Evolutionary conservation across 2,888 invertebrate species (phyloP).

Genomic region (Pecten maximus): DNA sequence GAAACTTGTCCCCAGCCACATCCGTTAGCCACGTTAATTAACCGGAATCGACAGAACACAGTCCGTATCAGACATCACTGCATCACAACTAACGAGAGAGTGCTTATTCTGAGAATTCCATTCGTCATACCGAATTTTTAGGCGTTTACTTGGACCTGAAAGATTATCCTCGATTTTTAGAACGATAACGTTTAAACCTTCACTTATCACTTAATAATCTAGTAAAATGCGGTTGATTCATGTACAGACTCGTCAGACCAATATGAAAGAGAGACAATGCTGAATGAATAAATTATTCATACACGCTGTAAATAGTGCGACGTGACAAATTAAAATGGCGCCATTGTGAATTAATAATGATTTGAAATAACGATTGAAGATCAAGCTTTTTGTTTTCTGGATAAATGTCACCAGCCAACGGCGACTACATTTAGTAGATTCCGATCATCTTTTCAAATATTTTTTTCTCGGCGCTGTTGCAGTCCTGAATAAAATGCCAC

Average conservation of each 20-base stretch:
- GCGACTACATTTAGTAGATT: background rate
- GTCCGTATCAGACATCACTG: background rate
- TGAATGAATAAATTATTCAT: background rate
- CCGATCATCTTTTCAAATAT: background rate
- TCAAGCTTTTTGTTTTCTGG: background rate
- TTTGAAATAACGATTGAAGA: background rate
- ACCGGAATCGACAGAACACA: background rate
- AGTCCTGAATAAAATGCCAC: background rate
- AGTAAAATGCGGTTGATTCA: background rate
- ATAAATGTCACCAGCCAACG: background rate
- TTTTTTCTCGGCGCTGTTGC: background rate
- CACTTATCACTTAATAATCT: background rate
- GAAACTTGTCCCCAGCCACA: background rate
- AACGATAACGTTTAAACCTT: too few species aligned
- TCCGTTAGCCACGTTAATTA: background rate
- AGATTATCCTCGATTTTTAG: too few species aligned
- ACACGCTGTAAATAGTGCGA: background rate
- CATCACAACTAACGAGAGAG: background rate
- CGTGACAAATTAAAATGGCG: constrained; percentile 27
- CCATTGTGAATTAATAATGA: background rate
- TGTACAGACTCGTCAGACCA: background rate
- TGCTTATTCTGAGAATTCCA: background rate
- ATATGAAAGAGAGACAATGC: background rate
- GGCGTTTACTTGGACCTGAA: too few species aligned
- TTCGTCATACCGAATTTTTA: too few species aligned